Evolutionary conservation across 2,113 vertebrate genomes (phyloP).

Genomic region (Gopherus flavomarginatus): DNA sequence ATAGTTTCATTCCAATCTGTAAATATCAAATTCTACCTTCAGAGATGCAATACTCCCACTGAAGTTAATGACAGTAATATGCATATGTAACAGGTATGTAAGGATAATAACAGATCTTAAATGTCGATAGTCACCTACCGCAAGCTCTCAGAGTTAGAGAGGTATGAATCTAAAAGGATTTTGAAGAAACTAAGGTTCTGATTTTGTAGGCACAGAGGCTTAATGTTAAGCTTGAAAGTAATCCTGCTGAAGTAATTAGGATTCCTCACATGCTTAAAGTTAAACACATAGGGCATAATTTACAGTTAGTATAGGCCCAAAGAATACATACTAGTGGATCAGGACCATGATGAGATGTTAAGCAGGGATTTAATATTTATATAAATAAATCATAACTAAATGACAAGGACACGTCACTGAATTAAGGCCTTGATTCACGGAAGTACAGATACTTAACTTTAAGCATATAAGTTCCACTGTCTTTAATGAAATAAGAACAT

Average conservation of each 20-base stretch:
- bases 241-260: background rate
- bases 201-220: background rate
- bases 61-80: no score
- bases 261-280: background rate
- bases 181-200: background rate
- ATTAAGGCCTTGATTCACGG: background rate
- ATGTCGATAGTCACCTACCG: no score
- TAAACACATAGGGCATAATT: background rate
- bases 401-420: background rate
- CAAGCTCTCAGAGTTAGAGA: no score
- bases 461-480: background rate
- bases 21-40: no score
- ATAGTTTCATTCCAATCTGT: no score
- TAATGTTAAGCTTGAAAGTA: background rate
- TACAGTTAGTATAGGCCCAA: background rate
- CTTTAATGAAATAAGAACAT: background rate
- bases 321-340: background rate
- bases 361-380: background rate
- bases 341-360: background rate
- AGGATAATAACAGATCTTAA: no score
- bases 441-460: background rate
- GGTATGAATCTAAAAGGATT: background rate
- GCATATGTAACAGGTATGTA: no score
- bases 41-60: no score
- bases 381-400: background rate